A percentile compares a stretch with the other conserved stretches of the same genome.
Conservation (phyloP, 2,113 vertebrate species). For the Pollimyrus isidori region DNA sequence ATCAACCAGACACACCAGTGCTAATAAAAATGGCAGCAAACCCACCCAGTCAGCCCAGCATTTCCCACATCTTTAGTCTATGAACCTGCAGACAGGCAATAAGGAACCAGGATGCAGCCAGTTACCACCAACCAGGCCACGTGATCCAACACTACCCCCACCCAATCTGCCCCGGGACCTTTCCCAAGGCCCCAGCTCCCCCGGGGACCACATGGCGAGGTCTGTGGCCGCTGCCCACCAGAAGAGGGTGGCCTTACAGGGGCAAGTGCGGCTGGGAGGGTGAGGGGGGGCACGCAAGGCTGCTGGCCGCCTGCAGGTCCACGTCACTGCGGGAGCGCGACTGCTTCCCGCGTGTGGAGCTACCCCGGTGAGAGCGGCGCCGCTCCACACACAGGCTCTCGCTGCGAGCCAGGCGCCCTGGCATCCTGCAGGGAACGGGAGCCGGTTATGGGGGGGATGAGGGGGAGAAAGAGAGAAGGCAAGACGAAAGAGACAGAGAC, state of each 20-base stretch:
- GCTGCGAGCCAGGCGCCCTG: constrained; percentile 67
- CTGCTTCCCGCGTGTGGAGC: constrained; percentile 74
- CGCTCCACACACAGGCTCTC: constrained; percentile 81
- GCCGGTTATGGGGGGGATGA: not conserved
- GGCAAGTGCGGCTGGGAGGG: constrained; percentile 49
- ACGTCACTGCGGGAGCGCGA: constrained; percentile 86
- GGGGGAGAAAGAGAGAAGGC: not conserved
- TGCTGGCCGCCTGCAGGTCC: constrained; percentile 70
- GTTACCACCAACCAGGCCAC: not conserved
- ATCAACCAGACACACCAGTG: not conserved
- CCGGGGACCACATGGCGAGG: not conserved
- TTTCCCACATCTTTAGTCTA: not conserved
- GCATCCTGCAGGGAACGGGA: constrained; percentile 39
- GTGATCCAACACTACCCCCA: not conserved
- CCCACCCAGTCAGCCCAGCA: not conserved
- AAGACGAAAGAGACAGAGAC: not conserved
- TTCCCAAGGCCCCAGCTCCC: not conserved
- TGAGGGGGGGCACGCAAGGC: constrained; percentile 41
- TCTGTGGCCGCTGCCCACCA: not conserved
- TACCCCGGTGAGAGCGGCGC: constrained; percentile 69
- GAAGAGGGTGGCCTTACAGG: constrained; percentile 54
- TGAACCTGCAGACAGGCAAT: not conserved
- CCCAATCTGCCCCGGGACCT: not conserved
- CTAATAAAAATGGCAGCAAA: not conserved
- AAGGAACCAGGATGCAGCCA: not conserved